phyloP scores from a whole-genome alignment of 2,797 vertebrate species.

The Cottoperca gobio region DNA sequence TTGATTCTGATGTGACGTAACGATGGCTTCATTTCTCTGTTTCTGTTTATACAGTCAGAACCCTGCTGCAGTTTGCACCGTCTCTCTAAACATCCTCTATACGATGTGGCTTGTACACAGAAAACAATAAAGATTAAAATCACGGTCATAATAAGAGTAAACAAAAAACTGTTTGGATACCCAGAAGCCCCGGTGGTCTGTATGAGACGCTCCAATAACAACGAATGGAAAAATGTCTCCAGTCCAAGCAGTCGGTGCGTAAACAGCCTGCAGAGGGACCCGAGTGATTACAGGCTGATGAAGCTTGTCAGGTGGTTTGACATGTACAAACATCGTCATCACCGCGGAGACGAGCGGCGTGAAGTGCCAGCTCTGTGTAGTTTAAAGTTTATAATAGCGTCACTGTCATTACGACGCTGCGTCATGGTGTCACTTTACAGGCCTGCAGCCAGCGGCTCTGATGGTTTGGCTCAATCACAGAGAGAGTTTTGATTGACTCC shows the following conservation, averaged over 20 bases:
- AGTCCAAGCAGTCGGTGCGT: not conserved
- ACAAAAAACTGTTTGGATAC: not conserved
- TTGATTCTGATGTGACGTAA: not conserved
- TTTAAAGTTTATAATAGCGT: not conserved
- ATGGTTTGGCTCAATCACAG: not conserved
- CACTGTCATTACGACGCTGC: not conserved
- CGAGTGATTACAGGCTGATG: constrained; percentile 9
- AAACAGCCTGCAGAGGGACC: constrained; percentile 19
- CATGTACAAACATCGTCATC: constrained; percentile 9
- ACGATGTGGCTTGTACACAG: no score
- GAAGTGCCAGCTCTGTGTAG: not conserved
- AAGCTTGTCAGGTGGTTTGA: not conserved
- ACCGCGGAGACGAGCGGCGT: not conserved
- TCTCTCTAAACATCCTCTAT: no score
- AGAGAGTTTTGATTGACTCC: fast-evolving
- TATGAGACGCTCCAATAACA: not conserved
- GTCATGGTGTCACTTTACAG: not conserved
- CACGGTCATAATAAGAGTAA: no score
- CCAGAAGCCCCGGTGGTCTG: not conserved
- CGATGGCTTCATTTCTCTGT: not conserved
- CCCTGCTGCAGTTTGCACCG: no score
- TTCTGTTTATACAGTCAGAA: no score
- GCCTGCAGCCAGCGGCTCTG: not conserved
- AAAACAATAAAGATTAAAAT: no score
- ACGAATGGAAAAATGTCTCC: not conserved